Evolutionary conservation across 2,797 vertebrate species (phyloP), one percentile per base, ranked within the genome.

Genomic region (Ceryle rudis): DNA sequence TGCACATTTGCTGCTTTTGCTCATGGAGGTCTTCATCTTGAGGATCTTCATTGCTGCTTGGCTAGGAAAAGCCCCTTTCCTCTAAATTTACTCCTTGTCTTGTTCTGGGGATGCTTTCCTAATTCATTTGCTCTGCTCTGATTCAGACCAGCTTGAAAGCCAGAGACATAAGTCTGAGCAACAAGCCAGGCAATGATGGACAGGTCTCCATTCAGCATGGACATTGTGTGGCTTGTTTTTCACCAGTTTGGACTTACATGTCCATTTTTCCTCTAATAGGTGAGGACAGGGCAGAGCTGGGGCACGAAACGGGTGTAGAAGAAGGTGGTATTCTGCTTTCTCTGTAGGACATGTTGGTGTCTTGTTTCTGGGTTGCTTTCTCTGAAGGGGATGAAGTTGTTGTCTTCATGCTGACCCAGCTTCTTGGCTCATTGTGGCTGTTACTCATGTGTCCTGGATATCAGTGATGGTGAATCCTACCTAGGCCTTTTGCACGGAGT

Each of bases 181-280:
- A 2, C 2, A 12, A 21, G 5, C 5, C n/a, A 29, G 33, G 70
- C 6, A 5, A 28, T 2, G 62, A 9, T 25, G 55, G 64, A 25
- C 0, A 1, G 6, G 16, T 49, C 35, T 52, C 25, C 7, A 10
- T 9, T 83, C 19, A 1, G 13, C 1, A 0, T 1, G 1, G 1
- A 2, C 1, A 0, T 15, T 16, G 6, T 7, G 0, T 2, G 37
- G 10, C 3, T 54, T 28, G 10, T 26, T 51, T 55, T 49, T 66
- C 47, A 42, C 25, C 58, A 13, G 10, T 31, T 41, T 61, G 51
- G 52, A 9, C 5, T 64, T 54, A 17, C 52, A 19, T 31, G 28
- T 29, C 29, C 10, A 19, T 31, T 18, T 54, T 31, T 31, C 44
- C 23, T 37, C 5, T 57, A 6, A 22, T 9, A 60, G 29, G 14